Base-by-base conservation (phyloP, 1,140 invertebrate species). In the Agraylea sexmaculata region DNA sequence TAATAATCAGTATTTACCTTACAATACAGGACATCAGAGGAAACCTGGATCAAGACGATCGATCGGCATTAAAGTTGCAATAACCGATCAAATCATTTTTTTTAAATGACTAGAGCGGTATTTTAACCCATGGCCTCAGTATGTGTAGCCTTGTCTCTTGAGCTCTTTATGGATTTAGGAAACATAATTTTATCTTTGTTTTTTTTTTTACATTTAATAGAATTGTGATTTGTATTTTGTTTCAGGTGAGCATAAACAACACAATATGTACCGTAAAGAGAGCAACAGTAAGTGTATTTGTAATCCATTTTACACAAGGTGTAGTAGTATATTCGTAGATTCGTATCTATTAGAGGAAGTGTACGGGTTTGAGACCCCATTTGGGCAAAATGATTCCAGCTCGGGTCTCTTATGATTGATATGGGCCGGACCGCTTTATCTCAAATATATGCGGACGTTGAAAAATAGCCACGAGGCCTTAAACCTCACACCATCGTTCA, bases 401-500 rank as follows among this genome's bases (percentile, higher is more conserved):
- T 31, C 32, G 32, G 10, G 4, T 35, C 20, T 40, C 16, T 31
- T 45, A 40, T 48, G 46, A 48, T 48, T 48, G 42, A 48, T 48
- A 48, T 45, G 45, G 42, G 42, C 46, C 21, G 23, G 28, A 31
- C 28, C 42, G 21, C 42, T 44, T 41, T 37, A 38, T 45, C 34
- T 35, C 42, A 48, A 48, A 40, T 34, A 43, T 43, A 45, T 42
- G 40, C 46, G 39, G 39, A 45, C 46, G 43, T 42, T 48, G 46
- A 45, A 43, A 48, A 48, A 48, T 45, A 40, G 42, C 39, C 18
- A 19, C 19, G 34, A 34, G 36, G 40, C 36, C 38, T 48, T 19
- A 37, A 29, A 22, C 34, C 39, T 39, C n/a, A n/a, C n/a, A n/a
- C n/a, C n/a, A n/a, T n/a, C n/a, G 28, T 33, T 42, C 40, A 42